Evolutionary conservation across 2,888 invertebrate genomes (phyloP).

Genomic region (Ornithoptera alexandrae): DNA sequence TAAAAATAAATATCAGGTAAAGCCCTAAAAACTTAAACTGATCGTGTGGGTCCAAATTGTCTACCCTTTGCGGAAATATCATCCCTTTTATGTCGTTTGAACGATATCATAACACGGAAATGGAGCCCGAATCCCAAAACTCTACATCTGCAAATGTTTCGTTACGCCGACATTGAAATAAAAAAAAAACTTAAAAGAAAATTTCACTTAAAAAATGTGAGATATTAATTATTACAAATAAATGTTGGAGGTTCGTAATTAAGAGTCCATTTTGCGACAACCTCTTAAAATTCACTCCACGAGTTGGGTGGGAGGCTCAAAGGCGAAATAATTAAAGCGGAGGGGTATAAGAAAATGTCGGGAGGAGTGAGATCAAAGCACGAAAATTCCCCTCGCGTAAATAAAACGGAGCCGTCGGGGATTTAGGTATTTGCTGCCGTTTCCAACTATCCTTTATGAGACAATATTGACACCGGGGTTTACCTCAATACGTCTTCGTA

Average conservation of each 20-base stretch:
- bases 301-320: slow-evolving; percentile 61
- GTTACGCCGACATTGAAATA: too few species aligned
- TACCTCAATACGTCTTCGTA: slow-evolving; percentile 11
- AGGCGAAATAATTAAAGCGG: slow-evolving; percentile 77
- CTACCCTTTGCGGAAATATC: slow-evolving; percentile 41
- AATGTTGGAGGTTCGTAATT: slow-evolving; percentile 67
- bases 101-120: slow-evolving; percentile 36
- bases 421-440: slow-evolving; percentile 50
- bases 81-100: slow-evolving; percentile 40
- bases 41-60: slow-evolving; percentile 40
- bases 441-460: slow-evolving; percentile 32
- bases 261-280: slow-evolving; percentile 75
- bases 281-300: slow-evolving; percentile 76
- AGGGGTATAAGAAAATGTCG: slow-evolving; percentile 70
- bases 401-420: slow-evolving; percentile 59
- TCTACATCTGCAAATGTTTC: too few species aligned
- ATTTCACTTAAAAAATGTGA: slow-evolving; percentile 35
- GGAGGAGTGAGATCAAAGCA: slow-evolving; percentile 69
- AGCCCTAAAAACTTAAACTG: too few species aligned
- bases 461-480: slow-evolving; percentile 27
- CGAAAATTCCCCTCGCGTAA: slow-evolving; percentile 62
- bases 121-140: background rate
- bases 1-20: too few species aligned
- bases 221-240: slow-evolving; percentile 74
- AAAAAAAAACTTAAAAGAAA: too few species aligned